phyloP scores from a whole-genome alignment of 2,113 vertebrate genomes.

The Corynorhinus townsendii region DNA sequence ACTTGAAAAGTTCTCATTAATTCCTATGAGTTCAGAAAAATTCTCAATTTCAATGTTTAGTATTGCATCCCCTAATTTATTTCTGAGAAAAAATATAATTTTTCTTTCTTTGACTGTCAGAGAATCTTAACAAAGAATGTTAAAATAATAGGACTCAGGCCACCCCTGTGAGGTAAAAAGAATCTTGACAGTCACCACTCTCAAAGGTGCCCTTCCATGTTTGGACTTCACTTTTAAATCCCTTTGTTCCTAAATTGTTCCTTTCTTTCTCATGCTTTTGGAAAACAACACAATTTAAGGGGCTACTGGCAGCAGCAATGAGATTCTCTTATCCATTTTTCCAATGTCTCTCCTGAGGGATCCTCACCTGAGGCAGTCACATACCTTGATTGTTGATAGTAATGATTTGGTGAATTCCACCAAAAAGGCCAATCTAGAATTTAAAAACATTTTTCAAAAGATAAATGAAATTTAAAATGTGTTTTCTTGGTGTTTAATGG shows the following conservation, averaged over 20 bases:
- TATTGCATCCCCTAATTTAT: neutral
- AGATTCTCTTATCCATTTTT: neutral
- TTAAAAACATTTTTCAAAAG: slow-evolving; percentile 22
- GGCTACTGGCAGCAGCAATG: neutral
- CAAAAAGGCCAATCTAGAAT: neutral
- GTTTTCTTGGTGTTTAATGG: slow-evolving; percentile 22
- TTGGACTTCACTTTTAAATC: neutral
- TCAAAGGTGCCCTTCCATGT: neutral
- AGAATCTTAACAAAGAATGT: neutral
- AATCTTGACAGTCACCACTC: neutral
- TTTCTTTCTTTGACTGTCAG: slow-evolving; percentile 10
- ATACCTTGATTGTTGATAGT: neutral
- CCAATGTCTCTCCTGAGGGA: neutral
- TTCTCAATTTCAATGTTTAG: neutral
- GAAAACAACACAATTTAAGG: neutral
- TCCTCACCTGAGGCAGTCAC: neutral
- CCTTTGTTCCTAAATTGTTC: neutral
- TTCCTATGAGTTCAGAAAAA: neutral
- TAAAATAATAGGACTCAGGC: neutral
- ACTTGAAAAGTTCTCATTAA: neutral
- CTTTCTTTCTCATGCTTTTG: neutral
- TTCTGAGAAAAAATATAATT: neutral
- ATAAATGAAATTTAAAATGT: neutral
- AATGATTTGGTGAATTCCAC: slow-evolving; percentile 7
- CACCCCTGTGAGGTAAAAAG: neutral